Evolutionary conservation across 2,888 invertebrate species (phyloP).

Genomic region (Trisateles emortualis): DNA sequence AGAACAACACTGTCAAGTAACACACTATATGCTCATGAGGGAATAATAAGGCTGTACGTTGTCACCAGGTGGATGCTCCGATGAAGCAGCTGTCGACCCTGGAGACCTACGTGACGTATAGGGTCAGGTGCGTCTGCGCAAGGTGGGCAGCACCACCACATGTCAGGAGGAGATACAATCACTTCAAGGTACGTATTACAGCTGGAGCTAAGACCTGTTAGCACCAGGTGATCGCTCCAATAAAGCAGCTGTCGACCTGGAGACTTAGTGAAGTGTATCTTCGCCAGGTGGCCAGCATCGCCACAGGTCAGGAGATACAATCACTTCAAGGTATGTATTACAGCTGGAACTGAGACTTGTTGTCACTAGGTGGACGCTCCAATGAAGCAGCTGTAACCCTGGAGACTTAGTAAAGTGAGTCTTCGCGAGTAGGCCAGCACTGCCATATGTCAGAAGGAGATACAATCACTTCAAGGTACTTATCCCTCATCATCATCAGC

Average conservation of each 20-base stretch:
- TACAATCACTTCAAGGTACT: slow-evolving; percentile 81
- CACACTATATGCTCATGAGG: background rate
- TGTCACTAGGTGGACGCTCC: slow-evolving; percentile 73
- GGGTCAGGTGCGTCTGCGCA: slow-evolving; percentile 79
- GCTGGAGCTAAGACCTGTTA: too few species aligned
- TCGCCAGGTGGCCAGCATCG: slow-evolving; percentile 76
- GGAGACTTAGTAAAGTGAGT: slow-evolving; percentile 80
- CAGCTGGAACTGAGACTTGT: too few species aligned
- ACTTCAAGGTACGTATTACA: slow-evolving; percentile 70
- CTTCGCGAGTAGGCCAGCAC: slow-evolving; percentile 76
- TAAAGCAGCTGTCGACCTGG: slow-evolving; percentile 81
- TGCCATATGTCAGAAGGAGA: slow-evolving; percentile 66
- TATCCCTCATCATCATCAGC: too few species aligned
- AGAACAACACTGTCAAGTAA: too few species aligned
- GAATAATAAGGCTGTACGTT: too few species aligned
- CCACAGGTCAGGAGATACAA: slow-evolving; percentile 73
- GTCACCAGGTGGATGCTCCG: slow-evolving; percentile 73
- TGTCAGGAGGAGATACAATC: slow-evolving; percentile 76
- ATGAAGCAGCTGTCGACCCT: slow-evolving; percentile 80
- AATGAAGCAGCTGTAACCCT: slow-evolving; percentile 80
- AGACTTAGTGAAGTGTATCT: slow-evolving; percentile 80
- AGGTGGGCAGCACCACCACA: slow-evolving; percentile 71
- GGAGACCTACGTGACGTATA: slow-evolving; percentile 79
- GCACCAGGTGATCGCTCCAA: slow-evolving; percentile 74
- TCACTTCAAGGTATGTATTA: slow-evolving; percentile 73